Evolutionary conservation across 2,888 invertebrate genomes (phyloP), one percentile per base, ranked within the genome.

Genomic region (Diogma glabrata): DNA sequence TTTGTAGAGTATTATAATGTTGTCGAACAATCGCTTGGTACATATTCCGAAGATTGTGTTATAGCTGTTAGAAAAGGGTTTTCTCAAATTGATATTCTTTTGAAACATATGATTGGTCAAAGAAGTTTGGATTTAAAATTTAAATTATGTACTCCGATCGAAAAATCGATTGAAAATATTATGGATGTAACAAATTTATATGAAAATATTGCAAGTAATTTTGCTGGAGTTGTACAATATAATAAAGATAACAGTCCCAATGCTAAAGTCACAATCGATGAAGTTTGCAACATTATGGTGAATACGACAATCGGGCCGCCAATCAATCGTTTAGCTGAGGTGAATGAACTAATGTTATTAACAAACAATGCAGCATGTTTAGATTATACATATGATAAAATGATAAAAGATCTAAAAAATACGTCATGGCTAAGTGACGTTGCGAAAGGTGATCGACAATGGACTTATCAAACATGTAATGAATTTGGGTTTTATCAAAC

Each of bases 401-500:
- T 85, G 81, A 77, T 91, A 28, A 66, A 75, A 1, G 76, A 80
- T 40, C 67, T 89, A 64, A 76, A 77, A 57, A 78, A 86, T 54
- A 67, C 71, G 2, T 75, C 78, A 4, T 91, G 87, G 87, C 12
- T 2, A 6, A 43, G 43, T 43, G 5, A 20, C n/a, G 22, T 14
- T 22, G 43, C 43, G n/a, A 23, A 43, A 22, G 43, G 43, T 22
- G 22, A 23, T 43, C 83, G 94, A 0, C 88, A 89, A 61, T 95
- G 95, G 95, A 83, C 78, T 53, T 95, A 92, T 66, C 95, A 95
- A 70, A 94, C 94, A 0, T 96, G 95, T 65, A 90, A 87, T 1
- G 96, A 96, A 67, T 96, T 95, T 65, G 95, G 94, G 22, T 96
- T 88, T 69, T 96, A 84, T 69, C 95, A 96, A 72, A 87, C 91